Conservation (phyloP, 92 coral and sea anemone species). For the Hydrozoanthus gracilis region DNA sequence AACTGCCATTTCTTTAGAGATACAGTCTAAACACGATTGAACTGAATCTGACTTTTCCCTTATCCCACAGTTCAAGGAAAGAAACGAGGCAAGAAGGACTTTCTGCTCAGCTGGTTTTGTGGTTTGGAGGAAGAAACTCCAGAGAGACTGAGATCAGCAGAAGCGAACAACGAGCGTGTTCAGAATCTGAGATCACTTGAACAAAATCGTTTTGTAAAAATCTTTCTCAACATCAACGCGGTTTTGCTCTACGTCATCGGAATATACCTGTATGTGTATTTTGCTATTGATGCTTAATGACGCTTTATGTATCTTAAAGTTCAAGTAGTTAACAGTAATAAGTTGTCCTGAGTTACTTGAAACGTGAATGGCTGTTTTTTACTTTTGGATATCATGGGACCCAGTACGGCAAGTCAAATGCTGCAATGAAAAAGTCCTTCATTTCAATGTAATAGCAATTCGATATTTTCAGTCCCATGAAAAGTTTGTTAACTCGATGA, state of each 20-base stretch:
- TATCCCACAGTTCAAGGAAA: background rate
- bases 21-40: background rate
- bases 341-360: no score
- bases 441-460: no score
- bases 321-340: background rate
- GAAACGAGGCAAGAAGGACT: background rate
- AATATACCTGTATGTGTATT: constrained; percentile 58
- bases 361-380: no score
- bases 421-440: no score
- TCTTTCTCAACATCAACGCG: constrained; percentile 63
- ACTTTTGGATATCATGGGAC: no score
- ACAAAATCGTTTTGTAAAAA: constrained; percentile 59
- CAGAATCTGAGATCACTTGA: constrained; percentile 48
- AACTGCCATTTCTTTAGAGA: no score
- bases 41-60: background rate
- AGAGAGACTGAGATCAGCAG: constrained; percentile 40
- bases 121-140: constrained; percentile 52
- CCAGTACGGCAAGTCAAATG: no score
- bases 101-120: constrained; percentile 66
- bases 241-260: constrained; percentile 58
- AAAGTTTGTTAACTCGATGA: no score
- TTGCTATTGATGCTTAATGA: constrained; percentile 5
- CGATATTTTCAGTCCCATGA: no score
- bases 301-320: background rate
- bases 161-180: constrained; percentile 51